Percentiles rank a stretch among this genome's conserved stretches.
phyloP scores from a whole-genome alignment of 92 coral and sea anemone species.

The Micromussa lordhowensis region DNA sequence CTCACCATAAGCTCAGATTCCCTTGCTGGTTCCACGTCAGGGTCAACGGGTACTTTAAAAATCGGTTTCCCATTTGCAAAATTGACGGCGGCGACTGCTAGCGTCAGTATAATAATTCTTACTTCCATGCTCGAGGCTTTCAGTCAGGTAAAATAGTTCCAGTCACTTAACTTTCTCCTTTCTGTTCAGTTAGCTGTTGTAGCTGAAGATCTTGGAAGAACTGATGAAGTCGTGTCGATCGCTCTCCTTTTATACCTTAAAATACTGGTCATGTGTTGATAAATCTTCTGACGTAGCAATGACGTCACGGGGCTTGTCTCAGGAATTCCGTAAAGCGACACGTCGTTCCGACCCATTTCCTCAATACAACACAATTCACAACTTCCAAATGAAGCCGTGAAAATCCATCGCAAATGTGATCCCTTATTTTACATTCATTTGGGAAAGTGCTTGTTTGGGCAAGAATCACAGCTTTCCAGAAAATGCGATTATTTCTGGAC shows the following conservation, averaged over 20 bases:
- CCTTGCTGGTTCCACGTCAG: constrained; percentile 23
- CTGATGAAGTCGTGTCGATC: neutral
- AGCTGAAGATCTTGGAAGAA: neutral
- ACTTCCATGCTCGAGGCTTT: constrained; percentile 13
- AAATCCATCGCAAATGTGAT: neutral
- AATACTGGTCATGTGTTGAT: neutral
- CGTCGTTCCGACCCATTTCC: neutral
- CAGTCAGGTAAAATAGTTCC: neutral
- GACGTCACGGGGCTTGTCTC: constrained; percentile 4
- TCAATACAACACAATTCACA: neutral
- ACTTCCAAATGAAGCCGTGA: neutral
- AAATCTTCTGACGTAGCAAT: constrained; percentile 27
- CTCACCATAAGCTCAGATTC: constrained; percentile 48
- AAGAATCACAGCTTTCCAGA: neutral
- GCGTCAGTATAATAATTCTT: neutral
- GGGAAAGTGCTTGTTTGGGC: neutral
- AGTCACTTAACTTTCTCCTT: neutral
- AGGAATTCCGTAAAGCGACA: constrained; percentile 20
- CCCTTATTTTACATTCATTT: neutral
- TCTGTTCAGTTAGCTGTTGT: neutral
- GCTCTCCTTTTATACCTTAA: neutral
- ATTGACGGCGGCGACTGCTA: neutral
- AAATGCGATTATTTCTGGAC: neutral
- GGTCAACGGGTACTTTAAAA: neutral
- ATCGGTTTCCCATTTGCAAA: constrained; percentile 20